Conservation (phyloP, 2,888 invertebrate species). For the Agrotis ipsilon region DNA sequence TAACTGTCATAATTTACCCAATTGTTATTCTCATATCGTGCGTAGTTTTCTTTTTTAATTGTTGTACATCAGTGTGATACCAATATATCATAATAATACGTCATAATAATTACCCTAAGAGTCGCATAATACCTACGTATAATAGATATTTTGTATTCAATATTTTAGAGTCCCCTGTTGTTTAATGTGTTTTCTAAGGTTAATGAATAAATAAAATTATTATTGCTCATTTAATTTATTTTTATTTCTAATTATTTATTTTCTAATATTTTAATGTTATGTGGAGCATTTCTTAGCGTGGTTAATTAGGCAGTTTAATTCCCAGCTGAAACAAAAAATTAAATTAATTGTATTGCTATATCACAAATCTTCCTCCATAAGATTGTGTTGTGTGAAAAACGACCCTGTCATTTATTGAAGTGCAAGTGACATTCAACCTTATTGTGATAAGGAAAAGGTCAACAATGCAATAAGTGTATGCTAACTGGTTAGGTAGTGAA, state of each 20-base stretch:
- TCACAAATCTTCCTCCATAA: too few relatives aligned
- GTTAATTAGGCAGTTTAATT: conserved; percentile 62
- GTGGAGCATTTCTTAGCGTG: conserved; percentile 61
- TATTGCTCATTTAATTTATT: conserved; percentile 69
- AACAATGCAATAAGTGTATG: too few relatives aligned
- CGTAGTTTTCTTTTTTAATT: conserved; percentile 9
- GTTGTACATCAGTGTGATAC: conserved; percentile 50
- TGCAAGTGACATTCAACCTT: neutral
- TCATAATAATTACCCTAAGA: conserved; percentile 48
- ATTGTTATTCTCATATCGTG: conserved; percentile 11
- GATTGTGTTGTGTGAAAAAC: neutral
- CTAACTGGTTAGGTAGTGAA: too few relatives aligned
- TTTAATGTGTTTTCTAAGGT: conserved; percentile 70
- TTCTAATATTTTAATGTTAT: conserved; percentile 29
- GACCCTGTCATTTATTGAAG: neutral
- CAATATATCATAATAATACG: conserved; percentile 42
- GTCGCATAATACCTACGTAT: conserved; percentile 59
- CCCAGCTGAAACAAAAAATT: conserved; percentile 77
- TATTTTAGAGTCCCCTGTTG: conserved; percentile 68
- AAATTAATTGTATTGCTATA: too few relatives aligned
- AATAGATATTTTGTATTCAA: conserved; percentile 68
- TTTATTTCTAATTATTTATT: conserved; percentile 52
- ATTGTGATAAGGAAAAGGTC: too few relatives aligned
- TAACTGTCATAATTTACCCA: neutral
- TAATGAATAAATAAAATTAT: conserved; percentile 69